Evolutionary conservation across 2,113 vertebrate species (phyloP).

Genomic region (Cranoglanis bouderius): DNA sequence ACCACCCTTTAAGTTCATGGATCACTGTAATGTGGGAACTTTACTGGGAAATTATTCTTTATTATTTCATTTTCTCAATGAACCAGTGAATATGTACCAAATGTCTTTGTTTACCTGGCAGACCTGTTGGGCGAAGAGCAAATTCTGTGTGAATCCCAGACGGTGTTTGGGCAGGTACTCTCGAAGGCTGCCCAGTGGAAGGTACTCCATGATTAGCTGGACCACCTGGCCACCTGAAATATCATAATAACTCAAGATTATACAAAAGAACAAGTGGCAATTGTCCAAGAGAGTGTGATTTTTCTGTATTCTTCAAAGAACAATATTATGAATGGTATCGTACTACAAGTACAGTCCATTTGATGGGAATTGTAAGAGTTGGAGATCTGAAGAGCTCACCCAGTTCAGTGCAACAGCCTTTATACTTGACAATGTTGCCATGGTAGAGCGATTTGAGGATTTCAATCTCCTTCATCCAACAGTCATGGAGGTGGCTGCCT

Average conservation of each 20-base stretch:
- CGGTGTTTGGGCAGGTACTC: conserved; percentile 83
- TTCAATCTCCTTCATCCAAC: conserved; percentile 87
- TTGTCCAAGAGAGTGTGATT: not conserved
- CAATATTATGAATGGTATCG: not conserved
- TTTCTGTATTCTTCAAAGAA: not conserved
- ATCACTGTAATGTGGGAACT: not conserved
- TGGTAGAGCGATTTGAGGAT: conserved; percentile 88
- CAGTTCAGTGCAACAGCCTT: conserved; percentile 86
- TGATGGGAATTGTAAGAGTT: not conserved
- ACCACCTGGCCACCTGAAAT: conserved; percentile 83
- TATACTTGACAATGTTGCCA: conserved; percentile 91
- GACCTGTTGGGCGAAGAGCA: conserved; percentile 90
- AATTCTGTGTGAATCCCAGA: conserved; percentile 73
- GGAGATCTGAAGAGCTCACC: conserved; percentile 67
- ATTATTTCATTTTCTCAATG: not conserved
- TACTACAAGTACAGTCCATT: not conserved
- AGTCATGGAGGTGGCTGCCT: conserved; percentile 69
- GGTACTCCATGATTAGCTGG: conserved; percentile 94
- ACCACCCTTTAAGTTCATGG: not conserved
- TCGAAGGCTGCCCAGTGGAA: conserved; percentile 87
- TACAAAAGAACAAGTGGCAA: not conserved
- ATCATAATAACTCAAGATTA: conserved; percentile 1
- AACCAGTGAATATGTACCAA: not conserved
- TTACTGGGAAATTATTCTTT: not conserved
- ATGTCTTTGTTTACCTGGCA: conserved; percentile 77